These are phyloP conservation scores for Phasia obesa DNA, from an alignment of 2,888 invertebrate genomes.

Conservation along the genomic window DNA sequence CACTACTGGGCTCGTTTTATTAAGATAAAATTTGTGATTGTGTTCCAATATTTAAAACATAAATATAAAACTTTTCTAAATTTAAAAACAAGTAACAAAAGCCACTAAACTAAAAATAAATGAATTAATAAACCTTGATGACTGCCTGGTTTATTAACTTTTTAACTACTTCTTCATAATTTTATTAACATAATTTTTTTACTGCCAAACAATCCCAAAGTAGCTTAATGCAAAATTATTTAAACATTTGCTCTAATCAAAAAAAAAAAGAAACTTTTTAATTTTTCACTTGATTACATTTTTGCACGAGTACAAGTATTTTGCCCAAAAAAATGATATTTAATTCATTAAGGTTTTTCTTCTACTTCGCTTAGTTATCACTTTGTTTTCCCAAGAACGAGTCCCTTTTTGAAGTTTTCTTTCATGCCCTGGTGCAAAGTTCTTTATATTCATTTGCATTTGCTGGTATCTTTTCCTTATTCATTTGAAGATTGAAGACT, in stretches of 20 bases:
- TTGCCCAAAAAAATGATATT: constrained; percentile 32
- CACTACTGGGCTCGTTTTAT: no score
- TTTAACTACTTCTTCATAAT: no score
- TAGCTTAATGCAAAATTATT: constrained; percentile 15
- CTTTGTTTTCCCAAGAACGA: constrained; percentile 34
- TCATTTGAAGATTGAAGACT: constrained; percentile 70
- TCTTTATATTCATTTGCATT: constrained; percentile 65
- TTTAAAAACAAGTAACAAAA: no score
- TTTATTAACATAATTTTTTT: no score
- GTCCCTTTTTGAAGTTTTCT: constrained; percentile 8
- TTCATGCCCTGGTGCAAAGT: constrained; percentile 26
- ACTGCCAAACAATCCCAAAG: neutral
- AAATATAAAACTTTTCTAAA: no score
- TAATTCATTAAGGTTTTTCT: constrained; percentile 59
- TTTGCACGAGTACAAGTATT: constrained; percentile 7
- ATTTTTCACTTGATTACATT: constrained; percentile 62
- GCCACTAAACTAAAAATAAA: no score
- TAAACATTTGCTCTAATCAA: neutral
- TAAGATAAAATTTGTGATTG: no score
- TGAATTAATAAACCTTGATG: no score
- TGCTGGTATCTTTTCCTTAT: constrained; percentile 47
- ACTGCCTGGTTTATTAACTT: no score
- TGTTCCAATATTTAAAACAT: no score
- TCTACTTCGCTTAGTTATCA: constrained; percentile 52
- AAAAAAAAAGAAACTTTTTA: constrained; percentile 44